A percentile compares a stretch with the other conserved stretches of the same genome.
phyloP scores from a whole-genome alignment of 2,888 invertebrate genomes.

The Bembecia ichneumoniformis region DNA sequence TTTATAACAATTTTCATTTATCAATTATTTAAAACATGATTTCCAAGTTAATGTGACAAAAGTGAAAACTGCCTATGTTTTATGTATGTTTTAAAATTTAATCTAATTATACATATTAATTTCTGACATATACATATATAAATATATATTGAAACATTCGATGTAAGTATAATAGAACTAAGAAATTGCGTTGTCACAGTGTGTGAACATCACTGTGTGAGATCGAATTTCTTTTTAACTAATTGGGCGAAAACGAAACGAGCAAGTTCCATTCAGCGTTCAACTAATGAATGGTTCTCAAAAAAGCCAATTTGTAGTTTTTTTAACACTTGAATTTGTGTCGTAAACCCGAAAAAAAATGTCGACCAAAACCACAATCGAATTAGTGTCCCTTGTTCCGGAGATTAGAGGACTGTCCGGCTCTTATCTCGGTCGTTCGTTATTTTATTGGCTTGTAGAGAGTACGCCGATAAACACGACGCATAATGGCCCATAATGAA shows the following conservation, averaged over 20 bases:
- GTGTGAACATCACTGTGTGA: conserved; percentile 29
- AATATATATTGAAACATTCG: no score
- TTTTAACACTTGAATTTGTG: conserved; percentile 72
- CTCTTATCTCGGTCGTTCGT: conserved; percentile 71
- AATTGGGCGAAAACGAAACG: conserved; percentile 71
- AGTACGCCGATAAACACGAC: conserved; percentile 71
- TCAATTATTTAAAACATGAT: no score
- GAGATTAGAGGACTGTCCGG: conserved; percentile 71
- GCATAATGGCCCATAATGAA: conserved; percentile 71
- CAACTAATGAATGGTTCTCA: conserved; percentile 66
- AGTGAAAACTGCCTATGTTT: no score
- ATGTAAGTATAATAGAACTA: no score
- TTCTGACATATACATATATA: no score
- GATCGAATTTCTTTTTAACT: conserved; percentile 65
- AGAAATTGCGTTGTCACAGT: no score
- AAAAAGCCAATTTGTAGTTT: conserved; percentile 71
- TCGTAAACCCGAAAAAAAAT: conserved; percentile 66
- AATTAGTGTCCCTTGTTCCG: conserved; percentile 73
- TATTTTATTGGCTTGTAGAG: conserved; percentile 72
- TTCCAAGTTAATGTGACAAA: no score
- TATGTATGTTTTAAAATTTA: no score
- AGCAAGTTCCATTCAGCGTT: conserved; percentile 58
- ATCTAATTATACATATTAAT: no score
- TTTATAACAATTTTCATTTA: no score
- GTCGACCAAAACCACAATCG: conserved; percentile 70